A percentile compares a stretch with the other conserved stretches of the same genome.
Conservation (phyloP, 2,113 vertebrate genomes). For the Oreochromis tanganicae region DNA sequence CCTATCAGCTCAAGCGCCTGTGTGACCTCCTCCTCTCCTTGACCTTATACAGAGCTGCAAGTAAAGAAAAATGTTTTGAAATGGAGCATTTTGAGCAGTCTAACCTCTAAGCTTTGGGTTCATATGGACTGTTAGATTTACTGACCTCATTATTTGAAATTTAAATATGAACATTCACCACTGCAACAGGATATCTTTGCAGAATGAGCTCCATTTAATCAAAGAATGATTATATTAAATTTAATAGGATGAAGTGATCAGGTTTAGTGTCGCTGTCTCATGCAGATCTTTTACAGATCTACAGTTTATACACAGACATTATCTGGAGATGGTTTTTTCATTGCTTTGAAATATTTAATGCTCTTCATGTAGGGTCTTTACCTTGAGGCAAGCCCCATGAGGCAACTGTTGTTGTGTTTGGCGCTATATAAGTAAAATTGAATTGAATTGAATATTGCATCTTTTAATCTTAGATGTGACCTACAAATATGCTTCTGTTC, state of each 20-base stretch:
- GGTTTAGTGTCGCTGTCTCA: not conserved
- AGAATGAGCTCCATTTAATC: not conserved
- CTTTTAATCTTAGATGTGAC: not conserved
- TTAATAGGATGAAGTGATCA: not conserved
- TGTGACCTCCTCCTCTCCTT: not conserved
- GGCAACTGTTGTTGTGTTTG: not conserved
- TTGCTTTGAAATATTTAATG: not conserved
- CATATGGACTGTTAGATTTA: not conserved
- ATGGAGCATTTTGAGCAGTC: not conserved
- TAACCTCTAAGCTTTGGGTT: not conserved
- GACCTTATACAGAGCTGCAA: not conserved
- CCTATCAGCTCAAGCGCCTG: not conserved
- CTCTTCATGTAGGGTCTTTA: not conserved
- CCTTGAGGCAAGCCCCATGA: not conserved
- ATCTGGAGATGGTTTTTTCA: not conserved
- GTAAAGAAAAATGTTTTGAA: not conserved
- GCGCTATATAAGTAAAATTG: accelerated
- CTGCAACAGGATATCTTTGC: not conserved
- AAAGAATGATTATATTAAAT: not conserved
- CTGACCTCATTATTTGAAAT: not conserved
- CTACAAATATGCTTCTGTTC: not conserved
- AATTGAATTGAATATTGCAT: not conserved
- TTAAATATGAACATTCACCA: not conserved
- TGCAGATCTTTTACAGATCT: not conserved
- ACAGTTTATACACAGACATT: not conserved